Percentiles rank a stretch among this genome's conserved stretches.
Evolutionary conservation across 2,888 invertebrate species (phyloP).

Genomic region (Aporophyla nigra): DNA sequence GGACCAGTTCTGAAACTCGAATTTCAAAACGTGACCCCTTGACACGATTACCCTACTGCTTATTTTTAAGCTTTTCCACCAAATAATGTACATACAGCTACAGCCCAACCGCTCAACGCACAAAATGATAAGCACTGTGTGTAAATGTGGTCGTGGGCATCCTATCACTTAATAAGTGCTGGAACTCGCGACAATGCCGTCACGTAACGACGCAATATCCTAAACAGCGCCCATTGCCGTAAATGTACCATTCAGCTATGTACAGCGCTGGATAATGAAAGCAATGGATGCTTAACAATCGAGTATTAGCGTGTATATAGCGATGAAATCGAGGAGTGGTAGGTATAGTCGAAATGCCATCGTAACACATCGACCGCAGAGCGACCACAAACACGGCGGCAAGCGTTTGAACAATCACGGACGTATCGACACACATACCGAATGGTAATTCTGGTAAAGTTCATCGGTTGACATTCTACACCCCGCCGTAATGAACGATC

Average conservation of each 20-base stretch:
- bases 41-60: no score
- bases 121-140: conserved; percentile 68
- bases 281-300: conserved; percentile 63
- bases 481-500: conserved; percentile 49
- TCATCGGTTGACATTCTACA: conserved; percentile 68
- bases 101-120: conserved; percentile 9
- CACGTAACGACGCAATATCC: conserved; percentile 35
- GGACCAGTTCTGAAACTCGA: not conserved
- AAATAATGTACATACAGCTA: not conserved
- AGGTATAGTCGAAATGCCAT: conserved; percentile 79
- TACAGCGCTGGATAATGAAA: conserved; percentile 25
- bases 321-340: conserved; percentile 66
- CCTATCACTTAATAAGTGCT: conserved; percentile 72
- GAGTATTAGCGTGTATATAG: conserved; percentile 64
- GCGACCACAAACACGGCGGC: conserved; percentile 80
- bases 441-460: conserved; percentile 72
- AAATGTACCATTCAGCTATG: conserved; percentile 31
- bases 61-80: not conserved
- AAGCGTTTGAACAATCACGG: conserved; percentile 82
- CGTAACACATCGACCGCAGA: conserved; percentile 82
- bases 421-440: conserved; percentile 77
- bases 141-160: conserved; percentile 65
- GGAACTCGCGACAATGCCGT: conserved; percentile 54
- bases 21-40: not conserved
- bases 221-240: conserved; percentile 53